Conservation (phyloP, 2,797 vertebrate genomes). For the Cebuella pygmaea region DNA sequence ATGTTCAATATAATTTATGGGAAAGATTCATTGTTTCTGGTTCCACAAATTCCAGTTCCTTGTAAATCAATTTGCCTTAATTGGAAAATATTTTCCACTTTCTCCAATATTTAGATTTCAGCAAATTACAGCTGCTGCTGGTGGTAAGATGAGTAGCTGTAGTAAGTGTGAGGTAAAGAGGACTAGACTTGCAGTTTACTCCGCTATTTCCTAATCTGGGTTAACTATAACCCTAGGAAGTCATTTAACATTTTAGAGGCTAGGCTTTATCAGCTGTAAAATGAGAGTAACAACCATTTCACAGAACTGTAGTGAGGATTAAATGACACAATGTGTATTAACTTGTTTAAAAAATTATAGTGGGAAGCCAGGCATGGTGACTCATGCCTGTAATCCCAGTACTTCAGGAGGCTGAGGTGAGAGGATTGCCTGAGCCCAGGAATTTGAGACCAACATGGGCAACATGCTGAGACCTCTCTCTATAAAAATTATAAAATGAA, state of each 20-base stretch:
- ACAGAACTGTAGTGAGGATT: background rate
- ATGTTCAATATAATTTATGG: background rate
- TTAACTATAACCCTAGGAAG: constrained; percentile 8
- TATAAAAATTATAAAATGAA: background rate
- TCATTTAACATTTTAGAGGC: constrained; percentile 15
- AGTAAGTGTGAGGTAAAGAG: background rate
- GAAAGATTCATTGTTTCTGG: background rate
- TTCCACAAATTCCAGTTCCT: constrained; percentile 18
- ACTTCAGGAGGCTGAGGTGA: background rate
- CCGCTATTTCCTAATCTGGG: background rate
- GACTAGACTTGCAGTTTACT: background rate
- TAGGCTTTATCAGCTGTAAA: background rate
- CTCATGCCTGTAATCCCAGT: background rate
- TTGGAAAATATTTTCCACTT: constrained; percentile 24
- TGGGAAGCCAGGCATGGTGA: background rate
- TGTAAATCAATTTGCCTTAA: background rate
- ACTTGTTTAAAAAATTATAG: constrained; percentile 3
- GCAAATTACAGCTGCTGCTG: background rate
- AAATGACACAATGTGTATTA: background rate
- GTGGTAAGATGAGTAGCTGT: background rate
- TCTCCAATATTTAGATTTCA: constrained; percentile 41
- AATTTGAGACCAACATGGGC: background rate
- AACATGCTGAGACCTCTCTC: background rate
- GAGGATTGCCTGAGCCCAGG: background rate
- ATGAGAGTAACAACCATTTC: background rate